Evolutionary conservation across 1,140 invertebrate genomes (phyloP).

Genomic region (Drosophila oshimai): DNA sequence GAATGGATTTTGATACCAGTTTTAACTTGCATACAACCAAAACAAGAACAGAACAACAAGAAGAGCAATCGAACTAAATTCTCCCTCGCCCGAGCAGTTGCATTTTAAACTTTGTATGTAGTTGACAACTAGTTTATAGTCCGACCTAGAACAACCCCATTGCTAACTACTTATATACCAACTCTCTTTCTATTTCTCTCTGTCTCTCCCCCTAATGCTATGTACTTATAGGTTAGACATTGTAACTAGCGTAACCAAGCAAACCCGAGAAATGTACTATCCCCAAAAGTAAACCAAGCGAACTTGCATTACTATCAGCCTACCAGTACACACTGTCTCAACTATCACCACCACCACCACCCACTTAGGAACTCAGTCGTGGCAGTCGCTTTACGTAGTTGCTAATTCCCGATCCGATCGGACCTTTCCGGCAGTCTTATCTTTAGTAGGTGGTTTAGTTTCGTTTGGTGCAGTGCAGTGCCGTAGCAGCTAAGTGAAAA

Average conservation of each 20-base stretch:
- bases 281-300: constrained; percentile 1
- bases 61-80: constrained; percentile 14
- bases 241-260: constrained; percentile 64
- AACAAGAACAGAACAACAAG: neutral
- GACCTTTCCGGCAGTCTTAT: constrained; percentile 40
- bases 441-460: constrained; percentile 69
- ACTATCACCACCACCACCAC: constrained; percentile 30
- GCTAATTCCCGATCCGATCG: constrained; percentile 24
- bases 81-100: constrained; percentile 26
- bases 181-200: constrained; percentile 76
- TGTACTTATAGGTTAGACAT: constrained; percentile 78
- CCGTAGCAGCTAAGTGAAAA: constrained; percentile 13
- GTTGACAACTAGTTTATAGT: constrained; percentile 53
- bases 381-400: constrained; percentile 40
- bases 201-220: constrained; percentile 68
- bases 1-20: constrained; percentile 67
- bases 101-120: constrained; percentile 69
- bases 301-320: constrained; percentile 35
- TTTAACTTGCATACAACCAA: constrained; percentile 49
- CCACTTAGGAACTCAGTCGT: constrained; percentile 36
- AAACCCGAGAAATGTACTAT: constrained; percentile 31
- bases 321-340: constrained; percentile 44
- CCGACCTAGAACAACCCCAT: constrained; percentile 56
- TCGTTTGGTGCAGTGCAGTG: constrained; percentile 50
- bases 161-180: constrained; percentile 66